phyloP scores from a whole-genome alignment of 2,113 vertebrate genomes.

The Cottus gobio region DNA sequence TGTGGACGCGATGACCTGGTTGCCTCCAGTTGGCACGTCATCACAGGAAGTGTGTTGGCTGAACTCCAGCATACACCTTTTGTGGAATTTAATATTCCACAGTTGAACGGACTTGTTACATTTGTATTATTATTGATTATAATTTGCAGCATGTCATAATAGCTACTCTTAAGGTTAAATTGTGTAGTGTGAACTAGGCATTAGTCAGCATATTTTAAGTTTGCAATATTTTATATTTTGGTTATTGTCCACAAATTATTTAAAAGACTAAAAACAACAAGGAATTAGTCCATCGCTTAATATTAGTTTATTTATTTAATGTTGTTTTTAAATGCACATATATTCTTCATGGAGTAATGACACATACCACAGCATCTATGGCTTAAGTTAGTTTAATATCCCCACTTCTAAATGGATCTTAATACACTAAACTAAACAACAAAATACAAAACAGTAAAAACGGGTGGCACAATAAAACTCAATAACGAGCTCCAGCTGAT shows the following conservation, averaged over 20 bases:
- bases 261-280: no score
- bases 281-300: no score
- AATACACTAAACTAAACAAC: no score
- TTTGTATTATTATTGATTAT: not conserved
- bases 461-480: not conserved
- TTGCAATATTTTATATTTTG: no score
- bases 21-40: not conserved
- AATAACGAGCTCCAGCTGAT: constrained; percentile 3
- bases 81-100: not conserved
- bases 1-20: not conserved
- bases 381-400: no score
- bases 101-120: not conserved
- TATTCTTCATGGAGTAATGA: not conserved
- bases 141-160: not conserved
- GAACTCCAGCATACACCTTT: not conserved
- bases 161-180: no score
- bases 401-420: no score
- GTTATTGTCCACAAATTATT: no score
- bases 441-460: not conserved
- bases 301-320: not conserved
- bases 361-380: not conserved
- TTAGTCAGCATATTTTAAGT: no score
- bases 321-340: not conserved
- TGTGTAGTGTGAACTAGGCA: no score
- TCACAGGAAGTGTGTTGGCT: not conserved